Evolutionary conservation across 2,113 vertebrate species (phyloP).

Genomic region (Brienomyrus longianalis): DNA sequence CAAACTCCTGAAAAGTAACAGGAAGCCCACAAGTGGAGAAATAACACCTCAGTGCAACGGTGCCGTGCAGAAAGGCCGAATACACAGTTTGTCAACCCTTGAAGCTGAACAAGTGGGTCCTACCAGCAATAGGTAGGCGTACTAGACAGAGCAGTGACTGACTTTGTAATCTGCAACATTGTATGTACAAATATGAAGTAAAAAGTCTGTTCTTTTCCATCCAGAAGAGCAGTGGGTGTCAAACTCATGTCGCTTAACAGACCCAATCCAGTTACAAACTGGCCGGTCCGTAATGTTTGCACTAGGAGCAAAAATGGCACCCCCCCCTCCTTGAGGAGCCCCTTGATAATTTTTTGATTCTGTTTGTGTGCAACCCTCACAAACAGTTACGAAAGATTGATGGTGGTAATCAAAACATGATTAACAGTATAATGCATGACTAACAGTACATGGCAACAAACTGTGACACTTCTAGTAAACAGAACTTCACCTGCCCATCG

Average conservation of each 20-base stretch:
- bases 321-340: not conserved
- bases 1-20: not conserved
- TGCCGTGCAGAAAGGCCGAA: not conserved
- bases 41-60: not conserved
- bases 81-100: not conserved
- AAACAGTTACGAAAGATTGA: not conserved
- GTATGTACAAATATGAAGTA: not conserved
- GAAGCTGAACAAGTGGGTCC: not conserved
- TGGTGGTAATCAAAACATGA: not conserved
- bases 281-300: not conserved
- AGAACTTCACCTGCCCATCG: not conserved
- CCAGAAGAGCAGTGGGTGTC: not conserved
- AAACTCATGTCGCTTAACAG: not conserved
- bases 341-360: not conserved
- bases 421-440: not conserved
- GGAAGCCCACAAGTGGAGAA: not conserved
- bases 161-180: not conserved
- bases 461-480: not conserved
- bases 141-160: not conserved
- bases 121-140: not conserved
- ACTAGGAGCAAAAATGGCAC: not conserved
- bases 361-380: not conserved
- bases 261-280: not conserved
- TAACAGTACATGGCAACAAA: not conserved
- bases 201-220: not conserved